Conservation (phyloP, 2,888 invertebrate species). For the Standfussiana lucernea region DNA sequence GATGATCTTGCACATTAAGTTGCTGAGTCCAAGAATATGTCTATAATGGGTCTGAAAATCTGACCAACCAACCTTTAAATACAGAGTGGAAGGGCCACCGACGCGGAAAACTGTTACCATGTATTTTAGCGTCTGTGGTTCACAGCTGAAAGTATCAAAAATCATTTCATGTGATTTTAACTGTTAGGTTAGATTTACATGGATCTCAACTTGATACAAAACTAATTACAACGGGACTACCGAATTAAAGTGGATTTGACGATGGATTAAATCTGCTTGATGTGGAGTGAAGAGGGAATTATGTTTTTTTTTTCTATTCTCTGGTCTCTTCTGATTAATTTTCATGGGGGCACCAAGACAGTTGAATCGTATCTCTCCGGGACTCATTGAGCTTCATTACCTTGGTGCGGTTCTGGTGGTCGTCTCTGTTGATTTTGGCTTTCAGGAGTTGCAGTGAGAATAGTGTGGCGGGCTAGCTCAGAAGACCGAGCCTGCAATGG, state of each 20-base stretch:
- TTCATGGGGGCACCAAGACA: not conserved
- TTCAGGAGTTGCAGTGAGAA: not conserved
- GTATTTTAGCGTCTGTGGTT: too few relatives aligned
- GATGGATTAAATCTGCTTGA: not conserved
- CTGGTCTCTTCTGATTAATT: not conserved
- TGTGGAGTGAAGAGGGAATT: not conserved
- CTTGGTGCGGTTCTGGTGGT: not conserved
- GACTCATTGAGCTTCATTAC: not conserved
- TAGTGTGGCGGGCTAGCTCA: not conserved
- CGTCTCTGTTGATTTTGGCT: not conserved
- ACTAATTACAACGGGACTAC: not conserved
- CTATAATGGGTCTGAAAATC: not conserved
- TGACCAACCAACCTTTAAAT: too few relatives aligned
- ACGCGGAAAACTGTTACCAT: too few relatives aligned
- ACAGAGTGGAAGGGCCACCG: too few relatives aligned
- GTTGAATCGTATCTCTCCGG: not conserved
- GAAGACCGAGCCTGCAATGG: not conserved
- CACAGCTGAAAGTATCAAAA: not conserved
- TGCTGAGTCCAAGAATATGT: not conserved
- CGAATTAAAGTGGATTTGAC: not conserved
- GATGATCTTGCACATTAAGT: not conserved
- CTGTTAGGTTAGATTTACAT: not conserved
- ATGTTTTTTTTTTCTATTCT: not conserved
- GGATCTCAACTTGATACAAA: not conserved
- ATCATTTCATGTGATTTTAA: not conserved